Evolutionary conservation across 2,113 vertebrate genomes (phyloP).

Genomic region (Cromileptes altivelis): DNA sequence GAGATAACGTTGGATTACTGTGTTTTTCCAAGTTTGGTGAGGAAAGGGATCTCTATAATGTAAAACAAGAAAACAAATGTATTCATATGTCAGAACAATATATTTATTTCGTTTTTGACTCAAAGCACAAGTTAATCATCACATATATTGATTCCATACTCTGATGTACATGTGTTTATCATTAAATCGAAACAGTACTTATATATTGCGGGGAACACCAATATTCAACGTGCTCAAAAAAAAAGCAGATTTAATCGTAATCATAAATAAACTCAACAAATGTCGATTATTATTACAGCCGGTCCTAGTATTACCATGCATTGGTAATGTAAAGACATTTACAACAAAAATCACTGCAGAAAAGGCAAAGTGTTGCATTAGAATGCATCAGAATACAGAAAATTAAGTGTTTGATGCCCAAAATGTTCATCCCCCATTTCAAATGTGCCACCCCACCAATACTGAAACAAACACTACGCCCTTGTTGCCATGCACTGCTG

Average conservation of each 20-base stretch:
- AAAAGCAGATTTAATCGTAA: too few species aligned
- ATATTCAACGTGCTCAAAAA: too few species aligned
- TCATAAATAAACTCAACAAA: too few species aligned
- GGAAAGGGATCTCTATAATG: not conserved
- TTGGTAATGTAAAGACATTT: not conserved
- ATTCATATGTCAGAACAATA: conserved; percentile 5
- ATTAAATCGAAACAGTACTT: not conserved
- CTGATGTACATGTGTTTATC: not conserved
- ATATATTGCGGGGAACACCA: too few species aligned
- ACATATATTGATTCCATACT: not conserved
- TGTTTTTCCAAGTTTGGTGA: not conserved
- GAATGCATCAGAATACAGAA: too few species aligned
- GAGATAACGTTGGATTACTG: conserved; percentile 34
- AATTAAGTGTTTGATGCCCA: too few species aligned
- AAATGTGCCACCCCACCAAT: too few species aligned
- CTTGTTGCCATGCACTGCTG: too few species aligned
- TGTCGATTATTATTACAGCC: too few species aligned
- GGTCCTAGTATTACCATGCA: too few species aligned
- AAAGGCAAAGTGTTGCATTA: not conserved
- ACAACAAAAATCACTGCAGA: conserved; percentile 12
- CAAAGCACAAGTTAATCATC: not conserved
- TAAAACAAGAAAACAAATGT: not conserved
- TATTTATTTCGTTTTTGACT: not conserved
- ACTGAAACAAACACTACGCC: too few species aligned
- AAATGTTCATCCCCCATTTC: too few species aligned